Evolutionary conservation across 2,888 invertebrate genomes (phyloP).

Genomic region (Gortyna flavago): DNA sequence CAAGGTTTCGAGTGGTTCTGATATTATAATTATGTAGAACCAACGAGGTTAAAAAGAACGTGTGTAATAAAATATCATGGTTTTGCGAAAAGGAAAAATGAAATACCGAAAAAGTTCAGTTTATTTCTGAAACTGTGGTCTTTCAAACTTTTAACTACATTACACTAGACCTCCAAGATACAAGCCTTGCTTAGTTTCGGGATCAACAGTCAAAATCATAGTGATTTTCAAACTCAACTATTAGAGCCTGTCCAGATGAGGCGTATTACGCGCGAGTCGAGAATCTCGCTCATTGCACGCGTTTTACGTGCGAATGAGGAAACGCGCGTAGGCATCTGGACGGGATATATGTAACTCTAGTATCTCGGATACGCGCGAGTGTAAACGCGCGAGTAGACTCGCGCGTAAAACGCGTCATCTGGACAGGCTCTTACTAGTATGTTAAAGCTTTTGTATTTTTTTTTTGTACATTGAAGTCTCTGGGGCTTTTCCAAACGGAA

Average conservation of each 20-base stretch:
- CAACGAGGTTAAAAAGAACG: neutral
- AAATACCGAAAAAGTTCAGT: neutral
- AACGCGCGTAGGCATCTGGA: too few relatives aligned
- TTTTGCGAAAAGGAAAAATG: neutral
- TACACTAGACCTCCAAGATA: neutral
- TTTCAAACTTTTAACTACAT: neutral
- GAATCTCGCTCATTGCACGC: too few relatives aligned
- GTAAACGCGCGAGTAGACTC: too few relatives aligned
- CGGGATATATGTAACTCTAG: too few relatives aligned
- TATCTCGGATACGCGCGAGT: too few relatives aligned
- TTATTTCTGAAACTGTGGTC: neutral
- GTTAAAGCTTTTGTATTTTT: too few relatives aligned
- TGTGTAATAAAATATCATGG: neutral
- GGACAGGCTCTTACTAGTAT: too few relatives aligned
- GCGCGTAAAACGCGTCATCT: too few relatives aligned
- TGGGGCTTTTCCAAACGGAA: neutral
- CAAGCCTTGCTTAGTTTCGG: neutral
- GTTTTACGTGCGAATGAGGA: too few relatives aligned
- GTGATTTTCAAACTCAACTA: neutral
- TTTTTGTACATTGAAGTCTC: too few relatives aligned
- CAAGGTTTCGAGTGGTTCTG: constrained; percentile 8
- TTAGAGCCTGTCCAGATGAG: too few relatives aligned
- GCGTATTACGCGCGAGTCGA: too few relatives aligned
- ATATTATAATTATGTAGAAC: constrained; percentile 11
- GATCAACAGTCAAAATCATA: neutral